Evolutionary conservation across 2,888 invertebrate species (phyloP), one percentile per base, ranked within the genome.

Genomic region (Aleiodes alternator): DNA sequence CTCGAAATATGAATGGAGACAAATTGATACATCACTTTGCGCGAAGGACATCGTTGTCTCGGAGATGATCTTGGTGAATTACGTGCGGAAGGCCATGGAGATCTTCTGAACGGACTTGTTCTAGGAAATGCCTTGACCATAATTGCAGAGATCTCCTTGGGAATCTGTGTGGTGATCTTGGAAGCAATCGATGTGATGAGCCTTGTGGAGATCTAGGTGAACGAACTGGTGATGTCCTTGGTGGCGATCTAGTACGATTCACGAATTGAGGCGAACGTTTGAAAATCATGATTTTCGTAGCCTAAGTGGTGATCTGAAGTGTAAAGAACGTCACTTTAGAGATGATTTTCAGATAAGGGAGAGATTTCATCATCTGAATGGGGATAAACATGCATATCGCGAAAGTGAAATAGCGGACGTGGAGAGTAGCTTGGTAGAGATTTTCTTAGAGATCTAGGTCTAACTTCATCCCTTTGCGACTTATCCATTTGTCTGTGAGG

Each of bases 41-140:
- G 16, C 12, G 75, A 86, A 4, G 86, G 87, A 59, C 83, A 76
- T 73, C 83, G 78, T 11, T 86, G 76, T 74, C 82, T 80, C 0
- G 86, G 87, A 1, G 86, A 85, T 0, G 81, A 31, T 38, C 83
- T 84, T 0, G 86, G 86, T 0, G 86, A 86, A 73, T 84, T 83
- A 69, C 81, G 68, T 1, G 81, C 78, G 1, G 83, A 85, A 0
- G 82, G 80, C 83, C 82, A 83, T 0, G 83, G 86, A 56, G 84
- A 87, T 78, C 75, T 78, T 50, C 76, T 80, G 6, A 83, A 81
- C 8, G 84, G 29, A 8, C 14, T 2, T 34, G 74, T 69, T 43
- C 29, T 75, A 29, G 85, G 83, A 23, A 81, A 83, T 6, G 64
- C 7, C 76, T 75, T n/a, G 72, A 71, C 0, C 71, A 71, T 34